A percentile compares a stretch with the other conserved stretches of the same genome.
Conservation (phyloP, 1,140 invertebrate genomes). For the Chymomyza costata region DNA sequence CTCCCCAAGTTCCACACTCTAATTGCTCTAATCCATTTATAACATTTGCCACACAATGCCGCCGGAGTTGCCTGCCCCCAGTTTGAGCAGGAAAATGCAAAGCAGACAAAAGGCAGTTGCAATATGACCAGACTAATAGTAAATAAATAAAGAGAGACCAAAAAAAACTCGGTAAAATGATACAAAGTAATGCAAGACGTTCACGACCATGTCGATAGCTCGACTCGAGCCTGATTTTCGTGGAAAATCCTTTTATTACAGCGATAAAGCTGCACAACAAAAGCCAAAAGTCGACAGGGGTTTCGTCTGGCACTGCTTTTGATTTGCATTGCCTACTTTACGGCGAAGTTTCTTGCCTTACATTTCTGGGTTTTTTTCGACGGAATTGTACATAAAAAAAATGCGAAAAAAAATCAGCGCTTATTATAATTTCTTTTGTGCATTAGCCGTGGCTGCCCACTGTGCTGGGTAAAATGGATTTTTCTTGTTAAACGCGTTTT, state of each 20-base stretch:
- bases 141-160: conserved; percentile 39
- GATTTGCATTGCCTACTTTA: conserved; percentile 68
- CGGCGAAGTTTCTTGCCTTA: conserved; percentile 63
- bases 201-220: conserved; percentile 9
- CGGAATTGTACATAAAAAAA: conserved; percentile 39
- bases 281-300: conserved; percentile 25
- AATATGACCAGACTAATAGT: conserved; percentile 63
- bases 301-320: too few species aligned
- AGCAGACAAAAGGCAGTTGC: conserved; percentile 44
- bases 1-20: conserved; percentile 31
- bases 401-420: conserved; percentile 45
- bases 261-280: conserved; percentile 51
- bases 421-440: conserved; percentile 66
- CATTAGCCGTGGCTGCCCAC: conserved; percentile 48
- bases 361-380: conserved; percentile 26
- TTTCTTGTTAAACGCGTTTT: conserved; percentile 43
- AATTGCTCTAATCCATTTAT: conserved; percentile 72
- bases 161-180: conserved; percentile 44
- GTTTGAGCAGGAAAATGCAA: conserved; percentile 3
- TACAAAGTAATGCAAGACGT: conserved; percentile 63
- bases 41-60: conserved; percentile 35
- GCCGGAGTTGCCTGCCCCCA: neutral
- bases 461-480: conserved; percentile 63
- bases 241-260: conserved; percentile 71
- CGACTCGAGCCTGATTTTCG: conserved; percentile 18